Percentiles rank a stretch among this genome's conserved stretches.
Evolutionary conservation across 2,113 vertebrate genomes (phyloP).

Genomic region (Elephas maximus): DNA sequence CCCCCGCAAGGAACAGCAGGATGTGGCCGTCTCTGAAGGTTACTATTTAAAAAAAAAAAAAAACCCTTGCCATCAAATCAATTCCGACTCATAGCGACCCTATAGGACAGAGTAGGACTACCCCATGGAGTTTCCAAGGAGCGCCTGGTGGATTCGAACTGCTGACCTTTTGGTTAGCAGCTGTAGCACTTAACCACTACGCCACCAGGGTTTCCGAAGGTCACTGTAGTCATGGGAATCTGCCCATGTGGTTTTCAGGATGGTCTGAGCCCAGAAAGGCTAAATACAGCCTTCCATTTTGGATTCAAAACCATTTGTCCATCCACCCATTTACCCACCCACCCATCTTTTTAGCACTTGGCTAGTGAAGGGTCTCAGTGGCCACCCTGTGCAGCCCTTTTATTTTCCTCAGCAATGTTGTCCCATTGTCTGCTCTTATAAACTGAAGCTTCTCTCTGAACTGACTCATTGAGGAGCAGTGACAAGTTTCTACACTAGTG

Average conservation of each 20-base stretch:
- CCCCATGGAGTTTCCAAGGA: too few species aligned
- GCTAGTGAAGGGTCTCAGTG: background rate
- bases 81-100: too few species aligned
- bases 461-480: background rate
- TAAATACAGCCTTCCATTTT: background rate
- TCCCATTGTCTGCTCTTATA: background rate
- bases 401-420: background rate
- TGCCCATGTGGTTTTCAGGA: background rate
- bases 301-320: background rate
- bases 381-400: background rate
- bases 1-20: background rate
- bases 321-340: background rate
- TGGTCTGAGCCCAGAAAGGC: background rate
- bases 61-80: too few species aligned
- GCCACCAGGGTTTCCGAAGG: background rate
- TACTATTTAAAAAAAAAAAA: background rate
- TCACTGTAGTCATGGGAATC: background rate
- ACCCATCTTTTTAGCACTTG: background rate
- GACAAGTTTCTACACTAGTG: background rate
- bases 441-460: conserved; percentile 40
- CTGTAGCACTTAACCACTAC: too few species aligned
- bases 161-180: too few species aligned
- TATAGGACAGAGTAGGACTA: too few species aligned
- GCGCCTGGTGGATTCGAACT: too few species aligned
- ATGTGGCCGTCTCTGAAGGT: background rate